Evolutionary conservation across 2,797 vertebrate genomes (phyloP).

Genomic region (Spatula clypeata): DNA sequence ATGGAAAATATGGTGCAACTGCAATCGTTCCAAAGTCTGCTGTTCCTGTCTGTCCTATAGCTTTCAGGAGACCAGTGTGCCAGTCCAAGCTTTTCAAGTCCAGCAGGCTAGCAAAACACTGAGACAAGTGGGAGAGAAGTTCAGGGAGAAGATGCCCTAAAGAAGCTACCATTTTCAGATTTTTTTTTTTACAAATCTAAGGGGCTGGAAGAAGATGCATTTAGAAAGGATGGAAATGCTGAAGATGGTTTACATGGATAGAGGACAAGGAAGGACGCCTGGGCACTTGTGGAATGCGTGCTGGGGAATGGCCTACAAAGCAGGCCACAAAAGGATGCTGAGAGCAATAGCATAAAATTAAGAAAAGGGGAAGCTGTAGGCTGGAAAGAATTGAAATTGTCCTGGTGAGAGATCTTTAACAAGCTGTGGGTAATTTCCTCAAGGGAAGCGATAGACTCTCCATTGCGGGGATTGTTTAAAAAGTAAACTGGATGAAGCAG

Average conservation of each 20-base stretch:
- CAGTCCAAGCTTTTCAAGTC: background rate
- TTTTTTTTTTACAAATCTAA: background rate
- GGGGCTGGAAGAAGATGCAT: background rate
- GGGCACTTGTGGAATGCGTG: background rate
- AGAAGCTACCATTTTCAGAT: background rate
- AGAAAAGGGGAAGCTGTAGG: background rate
- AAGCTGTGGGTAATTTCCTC: background rate
- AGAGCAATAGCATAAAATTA: background rate
- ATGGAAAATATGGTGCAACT: background rate
- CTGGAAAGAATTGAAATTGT: constrained; percentile 1
- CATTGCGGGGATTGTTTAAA: background rate
- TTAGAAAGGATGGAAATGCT: constrained; percentile 11
- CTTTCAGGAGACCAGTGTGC: background rate
- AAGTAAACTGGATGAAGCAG: background rate
- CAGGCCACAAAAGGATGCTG: background rate
- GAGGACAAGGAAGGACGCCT: background rate
- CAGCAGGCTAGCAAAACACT: background rate
- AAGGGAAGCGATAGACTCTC: background rate
- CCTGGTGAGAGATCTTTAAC: background rate
- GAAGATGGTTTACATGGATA: background rate
- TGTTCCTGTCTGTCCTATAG: background rate
- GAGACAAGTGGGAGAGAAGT: background rate
- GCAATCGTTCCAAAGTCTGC: background rate
- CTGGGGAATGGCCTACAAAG: background rate
- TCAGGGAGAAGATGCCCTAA: background rate